Percentiles rank a stretch among this genome's conserved stretches.
These are phyloP conservation scores for Eucera pruinosa DNA, from an alignment of 2,888 invertebrate species.

Conservation along the genomic window DNA sequence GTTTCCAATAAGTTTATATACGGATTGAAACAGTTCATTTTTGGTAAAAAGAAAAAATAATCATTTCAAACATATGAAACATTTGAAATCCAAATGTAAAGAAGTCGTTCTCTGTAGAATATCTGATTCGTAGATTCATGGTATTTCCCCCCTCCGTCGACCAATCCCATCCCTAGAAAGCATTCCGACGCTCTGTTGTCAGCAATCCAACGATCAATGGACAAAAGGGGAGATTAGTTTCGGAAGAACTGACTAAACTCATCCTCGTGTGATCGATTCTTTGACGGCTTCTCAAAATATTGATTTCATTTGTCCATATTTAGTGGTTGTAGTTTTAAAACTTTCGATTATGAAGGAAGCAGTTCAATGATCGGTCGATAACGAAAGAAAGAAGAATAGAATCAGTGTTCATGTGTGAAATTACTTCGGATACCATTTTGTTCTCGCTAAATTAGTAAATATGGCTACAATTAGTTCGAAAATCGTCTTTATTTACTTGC, in stretches of 20 bases:
- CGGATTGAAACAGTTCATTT: background rate
- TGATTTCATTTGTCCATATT: background rate
- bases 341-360: background rate
- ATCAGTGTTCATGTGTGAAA: constrained; percentile 17
- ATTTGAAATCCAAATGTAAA: constrained; percentile 2
- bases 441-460: background rate
- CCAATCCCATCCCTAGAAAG: constrained; percentile 37
- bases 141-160: constrained; percentile 14
- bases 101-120: background rate
- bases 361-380: background rate
- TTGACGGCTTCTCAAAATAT: background rate
- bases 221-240: constrained; percentile 1
- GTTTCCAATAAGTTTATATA: background rate
- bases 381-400: constrained; percentile 5
- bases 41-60: too few species aligned
- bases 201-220: constrained; percentile 4
- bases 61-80: background rate
- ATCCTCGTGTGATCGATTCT: background rate
- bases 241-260: background rate
- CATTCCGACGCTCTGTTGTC: constrained; percentile 18
- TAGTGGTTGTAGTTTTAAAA: background rate
- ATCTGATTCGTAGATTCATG: background rate
- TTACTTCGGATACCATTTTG: background rate
- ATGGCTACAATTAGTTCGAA: constrained; percentile 21
- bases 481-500: constrained; percentile 24